These are phyloP conservation scores for Equus przewalskii DNA, from an alignment of 2,113 vertebrate species.

Conservation along the genomic window DNA sequence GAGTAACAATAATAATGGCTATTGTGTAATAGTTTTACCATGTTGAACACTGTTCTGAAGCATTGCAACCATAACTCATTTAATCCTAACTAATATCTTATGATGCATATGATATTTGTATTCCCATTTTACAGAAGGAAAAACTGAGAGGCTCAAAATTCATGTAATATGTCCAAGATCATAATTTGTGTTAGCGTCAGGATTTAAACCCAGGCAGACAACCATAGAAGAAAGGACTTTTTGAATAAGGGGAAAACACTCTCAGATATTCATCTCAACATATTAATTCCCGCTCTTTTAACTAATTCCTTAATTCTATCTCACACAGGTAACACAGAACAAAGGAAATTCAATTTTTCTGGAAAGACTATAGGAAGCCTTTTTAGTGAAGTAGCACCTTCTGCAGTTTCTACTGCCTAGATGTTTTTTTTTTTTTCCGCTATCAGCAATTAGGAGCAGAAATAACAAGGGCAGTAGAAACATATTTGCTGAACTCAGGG, in stretches of 20 bases:
- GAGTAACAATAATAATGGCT: not conserved
- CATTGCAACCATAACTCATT: not conserved
- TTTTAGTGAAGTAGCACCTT: not conserved
- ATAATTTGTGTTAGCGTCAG: not conserved
- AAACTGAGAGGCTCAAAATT: not conserved
- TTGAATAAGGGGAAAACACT: not conserved
- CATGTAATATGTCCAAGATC: not conserved
- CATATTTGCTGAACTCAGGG: constrained; percentile 38
- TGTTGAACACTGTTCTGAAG: not conserved
- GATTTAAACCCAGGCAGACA: not conserved
- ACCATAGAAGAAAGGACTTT: not conserved
- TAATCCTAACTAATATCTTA: not conserved
- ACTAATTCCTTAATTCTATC: not conserved
- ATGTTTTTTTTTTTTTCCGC: not conserved
- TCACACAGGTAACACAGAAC: not conserved
- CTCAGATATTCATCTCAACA: not conserved
- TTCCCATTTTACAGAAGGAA: not conserved
- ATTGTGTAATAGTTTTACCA: not conserved
- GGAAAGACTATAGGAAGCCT: not conserved
- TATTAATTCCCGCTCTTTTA: not conserved
- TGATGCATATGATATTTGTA: not conserved
- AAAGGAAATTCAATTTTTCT: not conserved
- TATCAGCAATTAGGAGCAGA: constrained; percentile 57
- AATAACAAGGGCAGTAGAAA: constrained; percentile 31
- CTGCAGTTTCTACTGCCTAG: not conserved